A percentile compares a stretch with the other conserved stretches of the same genome.
These are phyloP conservation scores for Xyliphius kryptos DNA, from an alignment of 2,113 vertebrate species.

Conservation along the genomic window DNA sequence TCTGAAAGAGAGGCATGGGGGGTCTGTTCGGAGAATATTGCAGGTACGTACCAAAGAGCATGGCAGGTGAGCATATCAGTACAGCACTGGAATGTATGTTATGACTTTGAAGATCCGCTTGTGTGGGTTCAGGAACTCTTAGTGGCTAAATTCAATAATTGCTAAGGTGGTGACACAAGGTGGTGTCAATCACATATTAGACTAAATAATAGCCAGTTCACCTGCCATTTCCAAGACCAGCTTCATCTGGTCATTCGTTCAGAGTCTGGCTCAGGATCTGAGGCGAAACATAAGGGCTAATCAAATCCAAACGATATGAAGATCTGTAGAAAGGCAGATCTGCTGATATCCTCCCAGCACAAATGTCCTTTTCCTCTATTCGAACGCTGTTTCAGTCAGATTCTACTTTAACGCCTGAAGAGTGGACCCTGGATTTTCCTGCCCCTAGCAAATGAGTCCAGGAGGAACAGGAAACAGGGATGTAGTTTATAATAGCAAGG, in stretches of 20 bases:
- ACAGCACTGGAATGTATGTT: background rate
- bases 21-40: conserved; percentile 26
- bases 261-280: background rate
- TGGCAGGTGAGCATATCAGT: background rate
- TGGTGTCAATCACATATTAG: too few species aligned
- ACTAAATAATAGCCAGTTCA: too few species aligned
- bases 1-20: conserved; percentile 19
- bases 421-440: conserved; percentile 19
- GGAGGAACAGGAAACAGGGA: conserved; percentile 5
- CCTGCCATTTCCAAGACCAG: too few species aligned
- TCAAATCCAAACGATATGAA: background rate
- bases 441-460: conserved; percentile 1
- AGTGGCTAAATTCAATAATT: too few species aligned
- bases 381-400: background rate
- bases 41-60: conserved; percentile 28
- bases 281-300: background rate
- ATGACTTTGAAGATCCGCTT: too few species aligned
- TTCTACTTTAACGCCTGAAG: conserved; percentile 6
- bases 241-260: too few species aligned
- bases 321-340: too few species aligned
- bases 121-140: too few species aligned
- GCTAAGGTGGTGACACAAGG: too few species aligned
- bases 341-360: conserved; percentile 4
- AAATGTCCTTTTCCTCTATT: conserved; percentile 15
- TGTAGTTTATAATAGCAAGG: too few species aligned